Evolutionary conservation across 2,797 vertebrate genomes (phyloP).

Genomic region (Paramormyrops hopkinsi): DNA sequence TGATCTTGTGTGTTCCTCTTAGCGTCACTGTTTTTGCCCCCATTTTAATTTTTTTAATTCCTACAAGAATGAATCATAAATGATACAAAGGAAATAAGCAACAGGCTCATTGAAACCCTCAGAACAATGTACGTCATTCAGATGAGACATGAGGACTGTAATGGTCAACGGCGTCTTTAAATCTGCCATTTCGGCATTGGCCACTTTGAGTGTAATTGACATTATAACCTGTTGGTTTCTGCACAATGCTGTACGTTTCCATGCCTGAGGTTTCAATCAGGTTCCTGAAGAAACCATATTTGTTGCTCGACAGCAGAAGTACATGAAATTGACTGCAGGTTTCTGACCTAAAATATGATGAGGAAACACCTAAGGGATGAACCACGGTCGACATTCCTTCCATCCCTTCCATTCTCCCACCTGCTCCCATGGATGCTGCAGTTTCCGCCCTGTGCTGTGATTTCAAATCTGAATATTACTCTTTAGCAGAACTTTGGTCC

Average conservation of each 20-base stretch:
- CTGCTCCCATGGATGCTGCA: neutral
- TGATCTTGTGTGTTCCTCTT: slow-evolving; percentile 57
- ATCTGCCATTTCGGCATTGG: neutral
- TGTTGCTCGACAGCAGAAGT: slow-evolving; percentile 1
- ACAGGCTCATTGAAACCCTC: slow-evolving; percentile 29
- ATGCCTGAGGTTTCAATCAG: neutral
- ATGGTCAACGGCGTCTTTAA: neutral
- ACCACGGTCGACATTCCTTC: neutral
- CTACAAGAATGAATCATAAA: slow-evolving; percentile 48
- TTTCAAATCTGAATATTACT: slow-evolving; percentile 1
- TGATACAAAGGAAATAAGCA: slow-evolving; percentile 35
- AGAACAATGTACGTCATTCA: neutral
- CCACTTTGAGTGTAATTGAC: neutral
- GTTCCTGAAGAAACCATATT: neutral
- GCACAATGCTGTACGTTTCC: neutral
- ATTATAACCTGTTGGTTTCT: neutral
- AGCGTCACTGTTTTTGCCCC: slow-evolving; percentile 51
- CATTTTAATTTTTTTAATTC: slow-evolving; percentile 28
- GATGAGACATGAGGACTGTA: neutral
- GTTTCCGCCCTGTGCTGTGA: neutral
- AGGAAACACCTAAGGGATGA: neutral
- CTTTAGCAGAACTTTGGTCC: neutral
- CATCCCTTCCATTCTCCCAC: too few relatives aligned
- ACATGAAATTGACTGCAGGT: neutral
- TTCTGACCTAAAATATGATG: neutral